Conservation (phyloP, 1,140 invertebrate genomes). For the Mercenaria mercenaria region DNA sequence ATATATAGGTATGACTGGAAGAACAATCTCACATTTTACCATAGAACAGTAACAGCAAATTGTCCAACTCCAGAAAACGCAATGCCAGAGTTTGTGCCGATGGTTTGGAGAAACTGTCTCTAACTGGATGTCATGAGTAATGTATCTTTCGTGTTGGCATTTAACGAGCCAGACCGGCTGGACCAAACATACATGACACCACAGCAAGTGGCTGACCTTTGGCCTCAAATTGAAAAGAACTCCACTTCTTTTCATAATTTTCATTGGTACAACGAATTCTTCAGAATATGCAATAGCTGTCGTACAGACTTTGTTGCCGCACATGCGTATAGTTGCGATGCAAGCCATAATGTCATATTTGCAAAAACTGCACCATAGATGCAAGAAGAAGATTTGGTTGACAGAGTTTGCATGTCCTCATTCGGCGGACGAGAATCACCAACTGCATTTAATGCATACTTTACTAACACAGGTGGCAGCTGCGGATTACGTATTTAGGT, state of each 20-base stretch:
- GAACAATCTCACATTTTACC: too few relatives aligned
- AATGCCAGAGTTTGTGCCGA: too few relatives aligned
- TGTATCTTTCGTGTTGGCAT: slow-evolving; percentile 23
- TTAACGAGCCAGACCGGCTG: slow-evolving; percentile 1
- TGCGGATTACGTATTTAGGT: slow-evolving; percentile 62
- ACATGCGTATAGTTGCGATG: slow-evolving; percentile 68
- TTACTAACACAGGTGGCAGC: slow-evolving; percentile 68
- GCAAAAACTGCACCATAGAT: slow-evolving; percentile 61
- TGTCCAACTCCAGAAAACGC: too few relatives aligned
- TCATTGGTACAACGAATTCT: slow-evolving; percentile 69
- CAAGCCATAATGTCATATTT: slow-evolving; percentile 69
- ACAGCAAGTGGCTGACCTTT: not conserved
- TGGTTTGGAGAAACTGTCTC: too few relatives aligned
- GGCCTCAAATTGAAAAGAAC: not conserved
- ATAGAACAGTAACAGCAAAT: too few relatives aligned
- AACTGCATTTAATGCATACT: slow-evolving; percentile 69
- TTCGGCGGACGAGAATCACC: slow-evolving; percentile 26
- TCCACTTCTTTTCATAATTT: not conserved
- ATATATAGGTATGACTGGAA: too few relatives aligned
- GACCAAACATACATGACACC: too few relatives aligned
- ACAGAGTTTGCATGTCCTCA: slow-evolving; percentile 72
- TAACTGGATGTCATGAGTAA: too few relatives aligned
- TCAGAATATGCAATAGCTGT: slow-evolving; percentile 63
- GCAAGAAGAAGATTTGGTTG: slow-evolving; percentile 70
- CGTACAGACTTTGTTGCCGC: slow-evolving; percentile 67